phyloP scores from a whole-genome alignment of 2,113 vertebrate genomes.

The Cephalopterus ornatus region DNA sequence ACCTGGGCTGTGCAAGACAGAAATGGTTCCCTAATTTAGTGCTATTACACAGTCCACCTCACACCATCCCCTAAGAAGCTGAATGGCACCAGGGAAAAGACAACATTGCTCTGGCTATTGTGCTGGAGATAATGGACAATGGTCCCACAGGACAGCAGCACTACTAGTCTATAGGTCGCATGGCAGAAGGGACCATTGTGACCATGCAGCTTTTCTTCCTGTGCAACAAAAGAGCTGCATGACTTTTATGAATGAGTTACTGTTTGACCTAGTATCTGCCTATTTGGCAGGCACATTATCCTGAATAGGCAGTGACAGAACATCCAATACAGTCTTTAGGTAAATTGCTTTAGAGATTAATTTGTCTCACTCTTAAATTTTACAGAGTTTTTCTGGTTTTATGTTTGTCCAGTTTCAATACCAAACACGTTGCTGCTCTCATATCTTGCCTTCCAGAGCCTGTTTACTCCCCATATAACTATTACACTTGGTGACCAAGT shows the following conservation, averaged over 20 bases:
- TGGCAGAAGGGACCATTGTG: background rate
- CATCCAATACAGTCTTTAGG: background rate
- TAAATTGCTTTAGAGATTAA: background rate
- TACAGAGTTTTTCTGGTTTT: background rate
- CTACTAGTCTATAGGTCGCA: background rate
- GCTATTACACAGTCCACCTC: background rate
- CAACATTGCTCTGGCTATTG: background rate
- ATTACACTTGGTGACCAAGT: background rate
- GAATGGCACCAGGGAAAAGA: background rate
- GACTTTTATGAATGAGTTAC: background rate
- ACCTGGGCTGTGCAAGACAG: background rate
- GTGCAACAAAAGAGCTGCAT: background rate
- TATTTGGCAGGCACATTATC: background rate
- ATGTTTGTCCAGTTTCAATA: background rate
- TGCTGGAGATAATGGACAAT: background rate
- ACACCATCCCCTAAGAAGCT: background rate
- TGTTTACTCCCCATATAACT: background rate
- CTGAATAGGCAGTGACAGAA: background rate
- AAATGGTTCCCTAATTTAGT: background rate
- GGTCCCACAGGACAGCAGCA: background rate
- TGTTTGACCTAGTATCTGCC: background rate
- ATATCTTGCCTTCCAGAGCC: background rate
- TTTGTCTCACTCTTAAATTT: background rate
- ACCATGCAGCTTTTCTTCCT: background rate
- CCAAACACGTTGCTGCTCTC: background rate